Evolutionary conservation across 2,888 invertebrate genomes (phyloP).

Genomic region (Melipona beecheii): DNA sequence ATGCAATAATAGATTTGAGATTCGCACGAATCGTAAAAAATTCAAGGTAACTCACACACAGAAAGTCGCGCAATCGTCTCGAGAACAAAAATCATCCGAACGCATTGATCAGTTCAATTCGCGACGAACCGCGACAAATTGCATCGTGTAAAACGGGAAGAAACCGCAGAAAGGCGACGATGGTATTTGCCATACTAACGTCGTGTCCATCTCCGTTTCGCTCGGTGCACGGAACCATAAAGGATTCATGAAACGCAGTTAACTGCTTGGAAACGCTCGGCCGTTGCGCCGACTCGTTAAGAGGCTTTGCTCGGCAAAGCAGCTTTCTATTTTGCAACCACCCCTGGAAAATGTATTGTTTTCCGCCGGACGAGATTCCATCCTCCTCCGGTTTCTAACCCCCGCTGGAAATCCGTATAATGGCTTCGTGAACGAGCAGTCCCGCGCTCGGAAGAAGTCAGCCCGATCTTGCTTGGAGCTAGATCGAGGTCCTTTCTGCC

Average conservation of each 20-base stretch:
- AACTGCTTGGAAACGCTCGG: slow-evolving; percentile 49
- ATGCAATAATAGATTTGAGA: too few species aligned
- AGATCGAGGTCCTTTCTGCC: slow-evolving; percentile 8
- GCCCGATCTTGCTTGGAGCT: not conserved
- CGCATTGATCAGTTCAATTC: not conserved
- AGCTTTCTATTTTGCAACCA: slow-evolving; percentile 49
- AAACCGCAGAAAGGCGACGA: slow-evolving; percentile 15
- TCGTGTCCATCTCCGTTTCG: slow-evolving; percentile 24
- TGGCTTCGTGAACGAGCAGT: slow-evolving; percentile 37
- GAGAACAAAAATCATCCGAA: not conserved
- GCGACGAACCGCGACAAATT: not conserved
- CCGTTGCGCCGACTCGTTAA: slow-evolving; percentile 54
- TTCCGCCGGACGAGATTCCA: slow-evolving; percentile 42
- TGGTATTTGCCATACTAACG: slow-evolving; percentile 9
- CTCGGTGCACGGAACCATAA: slow-evolving; percentile 12
- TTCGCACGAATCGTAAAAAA: too few species aligned
- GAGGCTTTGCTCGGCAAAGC: slow-evolving; percentile 54
- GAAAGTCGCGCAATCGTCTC: too few species aligned
- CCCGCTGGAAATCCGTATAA: slow-evolving; percentile 51
- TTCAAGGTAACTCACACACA: too few species aligned
- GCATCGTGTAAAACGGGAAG: slow-evolving; percentile 1
- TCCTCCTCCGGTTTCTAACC: not conserved
- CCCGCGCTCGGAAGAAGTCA: slow-evolving; percentile 20
- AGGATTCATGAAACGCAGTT: slow-evolving; percentile 59
- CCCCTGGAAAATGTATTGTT: slow-evolving; percentile 55